Evolutionary conservation across 2,797 vertebrate genomes (phyloP), one percentile per base, ranked within the genome.

Genomic region (Cryptoblepharus egeriae): DNA sequence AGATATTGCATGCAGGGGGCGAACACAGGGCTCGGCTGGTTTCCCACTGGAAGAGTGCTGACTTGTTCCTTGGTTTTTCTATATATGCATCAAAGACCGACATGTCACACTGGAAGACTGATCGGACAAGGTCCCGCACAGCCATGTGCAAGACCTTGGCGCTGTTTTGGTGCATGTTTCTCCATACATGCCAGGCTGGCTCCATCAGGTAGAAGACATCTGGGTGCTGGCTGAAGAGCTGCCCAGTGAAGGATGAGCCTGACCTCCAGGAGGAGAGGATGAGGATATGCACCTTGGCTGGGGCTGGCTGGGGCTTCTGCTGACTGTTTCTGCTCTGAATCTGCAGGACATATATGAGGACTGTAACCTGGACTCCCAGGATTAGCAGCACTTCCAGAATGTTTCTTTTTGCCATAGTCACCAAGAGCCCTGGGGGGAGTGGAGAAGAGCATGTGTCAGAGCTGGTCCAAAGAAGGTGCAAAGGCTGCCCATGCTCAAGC

Each of bases 201-300:
- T 99, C 98, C 98, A 98, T 99, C 18, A 99, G 92, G 68, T 99
- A 99, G 94, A 99, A 99, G 76, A 98, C 98, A 0, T 96, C 96
- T 0, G 98, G 98, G 80, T 99, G 98, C 93, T 99, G 98, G 85
- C 96, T 98, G 87, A 99, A 99, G 52, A 98, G 94, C 94, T 99
- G 98, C 11, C 98, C 98, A 37, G 98, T 91, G 81, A 99, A 98
- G 45, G 98, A 99, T 0, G 98, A 99, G 68, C 98, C 98, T 0
- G 98, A 99, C 5, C 98, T 93, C 98, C 98, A 99, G 0, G 98
- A 97, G 0, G 98, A 98, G 83, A 99, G 89, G 90, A 99, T 91
- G 45, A 99, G 95, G 30, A 99, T 93, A 0, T 99, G 98, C 24
- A 88, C 85, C 20, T 60, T 78, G 79, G 88, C 67, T 9, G 88